phyloP scores from a whole-genome alignment of 2,888 invertebrate species.

The Agonopterix heracliana region DNA sequence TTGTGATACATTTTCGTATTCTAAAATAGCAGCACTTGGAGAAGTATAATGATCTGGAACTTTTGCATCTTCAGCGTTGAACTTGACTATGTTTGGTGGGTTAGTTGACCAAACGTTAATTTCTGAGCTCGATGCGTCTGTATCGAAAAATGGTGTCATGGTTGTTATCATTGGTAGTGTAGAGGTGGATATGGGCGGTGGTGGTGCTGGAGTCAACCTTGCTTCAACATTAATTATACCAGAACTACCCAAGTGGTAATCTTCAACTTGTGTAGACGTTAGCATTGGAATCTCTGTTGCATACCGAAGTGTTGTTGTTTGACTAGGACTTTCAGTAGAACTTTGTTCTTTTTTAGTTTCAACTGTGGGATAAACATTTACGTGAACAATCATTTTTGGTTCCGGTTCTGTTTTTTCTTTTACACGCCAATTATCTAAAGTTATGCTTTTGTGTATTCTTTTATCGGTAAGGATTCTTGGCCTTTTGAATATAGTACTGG shows the following conservation, averaged over 20 bases:
- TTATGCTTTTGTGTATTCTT: slow-evolving; percentile 9
- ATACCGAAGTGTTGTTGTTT: slow-evolving; percentile 16
- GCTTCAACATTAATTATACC: slow-evolving; percentile 49
- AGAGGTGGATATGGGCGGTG: slow-evolving; percentile 17
- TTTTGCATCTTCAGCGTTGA: slow-evolving; percentile 61
- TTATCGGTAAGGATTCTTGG: slow-evolving; percentile 21
- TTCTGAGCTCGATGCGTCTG: slow-evolving; percentile 27
- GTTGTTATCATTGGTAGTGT: slow-evolving; percentile 28
- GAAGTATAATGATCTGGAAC: slow-evolving; percentile 46
- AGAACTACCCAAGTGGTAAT: slow-evolving; percentile 60
- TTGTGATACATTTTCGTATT: neutral
- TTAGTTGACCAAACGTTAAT: slow-evolving; percentile 29
- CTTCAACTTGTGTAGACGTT: slow-evolving; percentile 51
- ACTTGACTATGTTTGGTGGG: slow-evolving; percentile 50
- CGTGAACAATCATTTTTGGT: slow-evolving; percentile 77
- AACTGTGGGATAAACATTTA: slow-evolving; percentile 76
- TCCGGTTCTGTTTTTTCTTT: slow-evolving; percentile 3
- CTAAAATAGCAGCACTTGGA: slow-evolving; percentile 4
- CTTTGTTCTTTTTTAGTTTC: slow-evolving; percentile 21
- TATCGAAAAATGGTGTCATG: slow-evolving; percentile 31
- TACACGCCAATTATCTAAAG: neutral
- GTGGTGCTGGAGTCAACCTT: slow-evolving; percentile 16
- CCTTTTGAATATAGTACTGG: slow-evolving; percentile 32
- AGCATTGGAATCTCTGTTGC: slow-evolving; percentile 35
- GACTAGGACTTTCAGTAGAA: slow-evolving; percentile 18